phyloP scores from a whole-genome alignment of 2,797 vertebrate species.

The Eleutherodactylus coqui region DNA sequence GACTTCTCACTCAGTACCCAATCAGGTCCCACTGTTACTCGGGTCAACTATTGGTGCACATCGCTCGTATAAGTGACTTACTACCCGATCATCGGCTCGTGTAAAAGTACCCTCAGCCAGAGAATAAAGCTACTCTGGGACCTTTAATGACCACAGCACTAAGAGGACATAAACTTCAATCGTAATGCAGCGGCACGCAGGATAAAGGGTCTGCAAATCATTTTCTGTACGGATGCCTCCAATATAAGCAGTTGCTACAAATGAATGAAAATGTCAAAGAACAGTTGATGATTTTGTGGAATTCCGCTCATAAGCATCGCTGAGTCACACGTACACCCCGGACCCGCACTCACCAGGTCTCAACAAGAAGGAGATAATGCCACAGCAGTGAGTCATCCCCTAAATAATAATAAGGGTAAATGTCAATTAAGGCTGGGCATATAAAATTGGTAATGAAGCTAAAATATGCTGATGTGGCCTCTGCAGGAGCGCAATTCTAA shows the following conservation, averaged over 20 bases:
- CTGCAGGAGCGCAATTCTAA: conserved; percentile 27
- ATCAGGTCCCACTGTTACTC: no score
- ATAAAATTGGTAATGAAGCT: conserved; percentile 42
- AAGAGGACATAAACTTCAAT: neutral
- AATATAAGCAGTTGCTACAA: neutral
- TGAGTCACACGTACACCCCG: conserved; percentile 35
- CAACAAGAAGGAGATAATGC: conserved; percentile 51
- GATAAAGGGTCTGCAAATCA: neutral
- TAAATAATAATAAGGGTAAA: conserved; percentile 21
- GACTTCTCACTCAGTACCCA: no score
- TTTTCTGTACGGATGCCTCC: neutral
- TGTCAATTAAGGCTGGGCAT: conserved; percentile 50
- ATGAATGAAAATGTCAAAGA: neutral
- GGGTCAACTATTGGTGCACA: no score
- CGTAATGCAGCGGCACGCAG: neutral
- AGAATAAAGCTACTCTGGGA: no score
- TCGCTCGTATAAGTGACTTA: no score
- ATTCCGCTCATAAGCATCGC: neutral
- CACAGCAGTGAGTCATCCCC: conserved; percentile 50
- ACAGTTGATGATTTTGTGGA: conserved; percentile 41
- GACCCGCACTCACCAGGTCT: conserved; percentile 47
- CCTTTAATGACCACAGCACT: no score
- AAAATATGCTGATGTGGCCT: conserved; percentile 56
- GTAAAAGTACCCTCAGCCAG: no score
- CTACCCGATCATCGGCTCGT: no score